Evolutionary conservation across 2,113 vertebrate species (phyloP).

Genomic region (Neodon shergylaensis): DNA sequence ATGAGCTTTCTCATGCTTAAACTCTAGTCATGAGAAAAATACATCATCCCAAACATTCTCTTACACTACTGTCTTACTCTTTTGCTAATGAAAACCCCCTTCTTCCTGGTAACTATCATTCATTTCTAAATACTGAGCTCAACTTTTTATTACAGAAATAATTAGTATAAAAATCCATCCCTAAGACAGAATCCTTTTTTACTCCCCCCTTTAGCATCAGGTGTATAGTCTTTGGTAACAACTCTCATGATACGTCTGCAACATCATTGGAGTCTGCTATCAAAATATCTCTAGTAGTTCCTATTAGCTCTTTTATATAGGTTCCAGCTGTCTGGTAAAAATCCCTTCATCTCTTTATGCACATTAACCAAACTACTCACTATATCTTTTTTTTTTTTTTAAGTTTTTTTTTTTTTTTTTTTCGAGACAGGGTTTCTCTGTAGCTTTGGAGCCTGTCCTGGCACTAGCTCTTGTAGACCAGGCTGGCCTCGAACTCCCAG

Average conservation of each 20-base stretch:
- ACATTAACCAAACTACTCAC: neutral
- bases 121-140: neutral
- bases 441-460: no score
- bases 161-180: neutral
- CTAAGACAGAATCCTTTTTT: neutral
- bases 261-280: neutral
- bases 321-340: neutral
- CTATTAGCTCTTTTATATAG: neutral
- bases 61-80: neutral
- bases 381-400: no score
- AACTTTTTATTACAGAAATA: slow-evolving; percentile 14
- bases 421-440: no score
- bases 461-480: no score
- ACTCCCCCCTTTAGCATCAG: neutral
- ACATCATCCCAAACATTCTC: neutral
- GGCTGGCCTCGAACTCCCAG: no score
- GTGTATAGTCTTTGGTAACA: neutral
- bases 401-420: no score
- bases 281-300: neutral
- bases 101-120: neutral
- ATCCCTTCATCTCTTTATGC: neutral
- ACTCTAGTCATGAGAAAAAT: slow-evolving; percentile 6
- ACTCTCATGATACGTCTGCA: neutral
- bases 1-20: neutral
- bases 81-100: slow-evolving; percentile 3